Evolutionary conservation across 1,140 invertebrate species (phyloP), one percentile per base, ranked within the genome.

Genomic region (Phenacoccus solenopsis): DNA sequence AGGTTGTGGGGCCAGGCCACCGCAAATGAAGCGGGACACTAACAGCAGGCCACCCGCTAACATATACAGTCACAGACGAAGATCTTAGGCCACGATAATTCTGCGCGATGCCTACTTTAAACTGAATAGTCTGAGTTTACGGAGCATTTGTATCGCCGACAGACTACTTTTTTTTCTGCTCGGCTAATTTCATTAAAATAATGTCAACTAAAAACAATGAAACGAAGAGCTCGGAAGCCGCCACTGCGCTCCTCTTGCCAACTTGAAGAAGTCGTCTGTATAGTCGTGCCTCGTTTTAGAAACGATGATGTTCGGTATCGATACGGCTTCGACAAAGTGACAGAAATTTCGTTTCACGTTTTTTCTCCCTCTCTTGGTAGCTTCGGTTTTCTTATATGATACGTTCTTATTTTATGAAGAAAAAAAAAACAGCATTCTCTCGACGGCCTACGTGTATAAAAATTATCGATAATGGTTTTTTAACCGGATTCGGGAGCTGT

Each of bases 21-120:
- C 59, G 59, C 59, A 64, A 64, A 64, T 64, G 59, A 64, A 64
- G 59, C 59, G 59, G 59, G 59, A 64, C 59, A 64, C 59, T 64
- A 64, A 64, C 59, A 25, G 59, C 59, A 64, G 59, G 59, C 59
- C 59, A 64, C 59, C 59, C 59, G 59, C 59, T 27, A 64, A 64
- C 59, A 64, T 64, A 25, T 64, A 64, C 59, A 64, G 59, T 64
- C 59, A 64, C 59, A 64, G 59, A 64, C 59, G 59, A 24, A 64
- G 59, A 64, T 64, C 59, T 64, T 64, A 27, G 59, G 59, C 59
- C 59, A 64, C 59, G 59, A 64, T 64, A 64, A 64, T 24, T 64
- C 59, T 64, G 59, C 25, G 25, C 59, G 22, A 64, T 27, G 22
- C 59, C 22, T 27, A 20, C 59, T 27, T 25, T 64, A 25, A 64